Base-by-base conservation (phyloP, 92 coral and sea anemone genomes). In the Actinernus sp. region DNA sequence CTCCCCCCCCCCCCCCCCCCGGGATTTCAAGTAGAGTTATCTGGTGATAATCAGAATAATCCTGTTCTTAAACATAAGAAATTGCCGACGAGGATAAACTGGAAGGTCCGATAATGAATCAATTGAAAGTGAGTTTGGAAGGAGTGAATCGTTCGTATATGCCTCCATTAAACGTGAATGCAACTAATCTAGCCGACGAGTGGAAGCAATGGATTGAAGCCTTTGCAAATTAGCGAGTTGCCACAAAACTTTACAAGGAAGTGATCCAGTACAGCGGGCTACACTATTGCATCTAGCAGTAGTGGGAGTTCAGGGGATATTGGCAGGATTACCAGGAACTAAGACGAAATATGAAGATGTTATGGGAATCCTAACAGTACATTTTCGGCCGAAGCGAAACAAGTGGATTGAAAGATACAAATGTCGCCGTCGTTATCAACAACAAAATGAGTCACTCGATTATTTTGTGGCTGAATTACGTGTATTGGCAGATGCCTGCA, bases 401-500 rank as follows among this genome's bases (percentile, higher is more conserved):
- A 68, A 11, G 36, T 68, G 75, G 64, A 51, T 63, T 23, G 64
- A 68, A 32, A 52, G 63, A 43, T 67, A 67, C 52, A 54, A 47
- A 18, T 68, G 36, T 6, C n/a, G 54, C 22, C 50, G 52, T 36
- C 74, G 74, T n/a, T n/a, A n/a, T n/a, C n/a, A 52, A 25, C 65
- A 13, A 49, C 52, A 62, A n/a, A 39, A 62, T 62, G 69, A 62
- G 21, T 24, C 55, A 14, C 54, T 62, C 33, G 55, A 63, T 46
- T 17, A 26, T 14, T 63, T 63, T 21, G 47, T 63, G 17, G 44
- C 29, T 5, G 71, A 63, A n/a, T 21, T 63, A 41, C 10, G 28
- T 14, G 36, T 47, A 7, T n/a, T 63, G n/a, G 46, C 55, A 11
- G 31, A 43, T 9, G 13, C 58, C 9, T 49, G 61, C 18, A 49